phyloP scores from a whole-genome alignment of 2,113 vertebrate genomes.

The Colistium nudipinnis region DNA sequence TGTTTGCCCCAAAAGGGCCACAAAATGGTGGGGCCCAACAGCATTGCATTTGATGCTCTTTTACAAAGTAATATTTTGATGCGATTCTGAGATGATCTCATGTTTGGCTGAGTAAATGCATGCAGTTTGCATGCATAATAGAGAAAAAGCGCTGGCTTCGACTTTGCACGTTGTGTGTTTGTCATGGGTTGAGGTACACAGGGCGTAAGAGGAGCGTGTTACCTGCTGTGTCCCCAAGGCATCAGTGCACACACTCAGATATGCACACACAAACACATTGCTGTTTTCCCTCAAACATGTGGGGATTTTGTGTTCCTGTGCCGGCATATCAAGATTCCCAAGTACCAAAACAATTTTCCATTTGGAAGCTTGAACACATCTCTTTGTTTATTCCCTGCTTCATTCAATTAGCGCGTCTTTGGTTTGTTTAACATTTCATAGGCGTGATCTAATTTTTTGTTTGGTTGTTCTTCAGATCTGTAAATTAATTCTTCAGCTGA shows the following conservation, averaged over 20 bases:
- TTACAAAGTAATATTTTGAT: conserved; percentile 1
- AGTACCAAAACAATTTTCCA: conserved; percentile 71
- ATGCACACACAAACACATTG: conserved; percentile 33
- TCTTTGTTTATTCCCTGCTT: conserved; percentile 76
- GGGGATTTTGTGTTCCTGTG: conserved; percentile 50
- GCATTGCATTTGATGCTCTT: conserved; percentile 16
- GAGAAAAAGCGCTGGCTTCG: conserved; percentile 33
- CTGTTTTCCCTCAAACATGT: conserved; percentile 49
- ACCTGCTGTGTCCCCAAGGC: conserved; percentile 23
- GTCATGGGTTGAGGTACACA: conserved; percentile 38
- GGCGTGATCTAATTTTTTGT: conserved; percentile 74
- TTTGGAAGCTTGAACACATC: conserved; percentile 63
- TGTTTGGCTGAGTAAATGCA: conserved; percentile 42
- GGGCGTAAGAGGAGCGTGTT: conserved; percentile 6
- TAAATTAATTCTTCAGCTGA: conserved; percentile 78
- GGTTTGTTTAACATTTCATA: conserved; percentile 79
- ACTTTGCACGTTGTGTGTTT: conserved; percentile 55
- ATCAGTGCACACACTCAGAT: conserved; percentile 23
- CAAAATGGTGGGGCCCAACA: no score
- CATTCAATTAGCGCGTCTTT: conserved; percentile 76
- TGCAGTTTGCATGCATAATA: conserved; percentile 49
- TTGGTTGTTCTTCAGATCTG: conserved; percentile 79
- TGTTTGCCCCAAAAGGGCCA: no score
- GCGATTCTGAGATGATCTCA: conserved; percentile 23
- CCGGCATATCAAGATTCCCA: conserved; percentile 56